Evolutionary conservation across 2,888 invertebrate species (phyloP), one percentile per base, ranked within the genome.

Genomic region (Parasteatoda lunata): DNA sequence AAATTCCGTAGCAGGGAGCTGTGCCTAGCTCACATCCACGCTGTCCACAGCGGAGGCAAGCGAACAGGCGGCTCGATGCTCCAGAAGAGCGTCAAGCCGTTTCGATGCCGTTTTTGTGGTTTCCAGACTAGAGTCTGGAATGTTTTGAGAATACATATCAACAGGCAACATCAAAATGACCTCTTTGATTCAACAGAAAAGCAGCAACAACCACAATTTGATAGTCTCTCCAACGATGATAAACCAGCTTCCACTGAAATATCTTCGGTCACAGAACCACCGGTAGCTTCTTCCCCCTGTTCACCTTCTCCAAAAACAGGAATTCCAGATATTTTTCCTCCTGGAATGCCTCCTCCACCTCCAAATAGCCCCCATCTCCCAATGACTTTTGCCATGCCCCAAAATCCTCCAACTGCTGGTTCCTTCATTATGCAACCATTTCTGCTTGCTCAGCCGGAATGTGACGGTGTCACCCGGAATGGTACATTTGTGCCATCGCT

Each of bases 371-470:
- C 90, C 30, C 90, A 90, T 75, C 89, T 92, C 77, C 92, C 92
- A 52, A 91, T 91, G 89, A 91, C 91, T 68, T 91, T 91, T 80
- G 92, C 91, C 84, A 91, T 92, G 85, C 92, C 92, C n/a, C 91
- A 91, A 89, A 90, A 91, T 81, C 91, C 90, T 49, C 90, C 90
- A 45, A 88, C 90, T 70, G 90, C 91, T 45, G 91, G 91, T 9
- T 90, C 91, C 82, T 95, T 96, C 91, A 95, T 96, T 90, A 97
- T 98, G 97, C 98, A 98, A 93, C 96, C 97, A 85, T 98, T 98
- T 93, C 94, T 97, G 90, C 94, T 97, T 90, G 94, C 95, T 92
- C 96, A 96, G 90, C 88, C 90, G 69, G 88, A 89, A 69, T 78
- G 85, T 15, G 83, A 88, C 45, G 85, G 89, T 70, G 88, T 85